phyloP scores from a whole-genome alignment of 2,113 vertebrate genomes.

The Phyllopteryx taeniolatus region DNA sequence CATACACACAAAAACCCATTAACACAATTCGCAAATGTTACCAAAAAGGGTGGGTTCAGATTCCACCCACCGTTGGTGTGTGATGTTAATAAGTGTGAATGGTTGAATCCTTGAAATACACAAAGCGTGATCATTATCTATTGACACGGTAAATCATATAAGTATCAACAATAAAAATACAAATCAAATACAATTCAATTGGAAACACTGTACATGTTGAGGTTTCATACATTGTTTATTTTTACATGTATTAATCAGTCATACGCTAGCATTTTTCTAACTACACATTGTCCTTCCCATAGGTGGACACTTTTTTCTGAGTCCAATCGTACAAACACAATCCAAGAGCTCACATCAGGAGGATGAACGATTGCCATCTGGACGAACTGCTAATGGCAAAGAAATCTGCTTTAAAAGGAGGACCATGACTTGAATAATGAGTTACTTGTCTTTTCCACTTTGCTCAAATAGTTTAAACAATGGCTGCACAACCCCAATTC shows the following conservation, averaged over 20 bases:
- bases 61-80: too few relatives aligned
- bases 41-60: too few relatives aligned
- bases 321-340: not conserved
- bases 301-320: not conserved
- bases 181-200: not conserved
- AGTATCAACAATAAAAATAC: not conserved
- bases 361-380: not conserved
- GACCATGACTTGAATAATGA: not conserved
- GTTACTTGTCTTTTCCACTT: not conserved
- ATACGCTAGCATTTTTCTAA: conserved; percentile 5
- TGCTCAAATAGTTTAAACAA: not conserved
- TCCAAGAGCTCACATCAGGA: not conserved
- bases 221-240: conserved; percentile 7
- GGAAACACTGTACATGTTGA: not conserved
- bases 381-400: not conserved
- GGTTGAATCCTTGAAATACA: too few relatives aligned
- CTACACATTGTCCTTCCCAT: not conserved
- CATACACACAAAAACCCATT: too few relatives aligned
- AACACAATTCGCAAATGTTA: too few relatives aligned
- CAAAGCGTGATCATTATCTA: too few relatives aligned
- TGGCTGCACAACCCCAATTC: not conserved
- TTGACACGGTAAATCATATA: not conserved
- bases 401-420: not conserved
- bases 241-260: conserved; percentile 8
- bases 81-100: too few relatives aligned